A percentile compares a stretch with the other conserved stretches of the same genome.
Conservation (phyloP, 2,888 invertebrate genomes). For the Smittia sp. region DNA sequence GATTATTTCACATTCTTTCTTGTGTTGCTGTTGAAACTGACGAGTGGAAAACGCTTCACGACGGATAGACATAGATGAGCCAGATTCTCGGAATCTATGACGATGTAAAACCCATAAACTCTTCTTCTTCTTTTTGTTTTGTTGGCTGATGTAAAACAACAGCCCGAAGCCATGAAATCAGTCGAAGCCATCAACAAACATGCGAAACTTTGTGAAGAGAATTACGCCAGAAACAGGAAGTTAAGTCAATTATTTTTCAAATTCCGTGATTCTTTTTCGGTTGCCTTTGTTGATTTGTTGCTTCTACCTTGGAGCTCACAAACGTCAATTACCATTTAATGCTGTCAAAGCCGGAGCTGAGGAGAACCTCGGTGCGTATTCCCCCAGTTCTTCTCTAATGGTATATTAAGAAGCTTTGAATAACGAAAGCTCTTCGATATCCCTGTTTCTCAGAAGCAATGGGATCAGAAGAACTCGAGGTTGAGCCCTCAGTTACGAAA, state of each 20-base stretch:
- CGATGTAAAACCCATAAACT: too few relatives aligned
- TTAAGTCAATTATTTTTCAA: slow-evolving; percentile 10
- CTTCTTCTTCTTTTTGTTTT: background rate
- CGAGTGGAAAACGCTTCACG: too few relatives aligned
- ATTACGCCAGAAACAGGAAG: background rate
- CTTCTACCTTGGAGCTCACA: background rate
- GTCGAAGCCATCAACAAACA: background rate
- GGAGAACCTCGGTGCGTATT: too few relatives aligned
- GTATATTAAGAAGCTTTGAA: too few relatives aligned
- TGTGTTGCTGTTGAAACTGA: too few relatives aligned
- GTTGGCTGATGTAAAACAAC: background rate
- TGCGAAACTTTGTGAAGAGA: background rate
- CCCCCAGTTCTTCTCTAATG: too few relatives aligned
- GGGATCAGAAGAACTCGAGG: too few relatives aligned
- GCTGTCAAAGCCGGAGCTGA: background rate
- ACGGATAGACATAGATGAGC: too few relatives aligned
- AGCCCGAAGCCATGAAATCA: background rate
- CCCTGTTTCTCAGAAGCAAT: too few relatives aligned
- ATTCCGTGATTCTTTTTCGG: background rate
- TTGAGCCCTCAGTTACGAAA: too few relatives aligned
- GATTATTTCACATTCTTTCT: slow-evolving; percentile 21
- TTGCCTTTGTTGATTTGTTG: background rate
- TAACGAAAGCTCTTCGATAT: too few relatives aligned
- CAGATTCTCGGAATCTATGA: too few relatives aligned
- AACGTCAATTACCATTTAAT: background rate